These are phyloP conservation scores for Toxotes chatareus DNA, from an alignment of 2,113 vertebrate genomes.

Conservation along the genomic window DNA sequence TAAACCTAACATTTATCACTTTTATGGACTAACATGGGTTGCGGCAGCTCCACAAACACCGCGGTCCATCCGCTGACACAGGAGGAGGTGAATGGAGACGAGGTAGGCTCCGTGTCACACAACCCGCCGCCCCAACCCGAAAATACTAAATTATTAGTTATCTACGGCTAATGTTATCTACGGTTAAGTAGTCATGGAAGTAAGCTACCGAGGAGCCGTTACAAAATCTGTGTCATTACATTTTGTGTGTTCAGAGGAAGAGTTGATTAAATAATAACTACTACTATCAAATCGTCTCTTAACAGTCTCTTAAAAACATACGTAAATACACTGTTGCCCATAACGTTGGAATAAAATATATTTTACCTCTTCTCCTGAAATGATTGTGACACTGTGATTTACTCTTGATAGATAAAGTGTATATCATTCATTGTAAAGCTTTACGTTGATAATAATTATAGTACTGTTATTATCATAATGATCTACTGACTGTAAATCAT, in stretches of 20 bases:
- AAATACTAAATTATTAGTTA: neutral
- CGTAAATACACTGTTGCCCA: too few relatives aligned
- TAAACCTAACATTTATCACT: slow-evolving; percentile 7
- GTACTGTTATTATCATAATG: neutral
- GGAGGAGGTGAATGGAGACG: slow-evolving; percentile 36
- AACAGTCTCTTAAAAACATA: too few relatives aligned
- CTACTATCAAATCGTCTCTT: too few relatives aligned
- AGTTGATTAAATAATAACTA: too few relatives aligned
- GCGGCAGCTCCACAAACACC: slow-evolving; percentile 70
- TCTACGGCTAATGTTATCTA: too few relatives aligned
- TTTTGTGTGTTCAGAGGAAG: too few relatives aligned
- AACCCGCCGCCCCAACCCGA: neutral
- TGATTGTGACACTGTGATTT: too few relatives aligned
- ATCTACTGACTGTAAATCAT: neutral
- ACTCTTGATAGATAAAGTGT: too few relatives aligned
- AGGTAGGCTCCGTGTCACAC: slow-evolving; percentile 67
- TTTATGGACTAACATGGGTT: slow-evolving; percentile 78
- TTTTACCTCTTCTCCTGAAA: too few relatives aligned
- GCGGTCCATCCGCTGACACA: slow-evolving; percentile 69
- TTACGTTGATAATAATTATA: neutral
- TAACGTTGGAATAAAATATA: too few relatives aligned
- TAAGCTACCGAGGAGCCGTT: neutral
- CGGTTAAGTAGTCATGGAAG: neutral
- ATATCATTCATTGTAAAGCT: neutral
- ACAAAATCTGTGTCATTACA: neutral